These are phyloP conservation scores for Alethe diademata DNA, from an alignment of 2,113 vertebrate species.

Conservation along the genomic window DNA sequence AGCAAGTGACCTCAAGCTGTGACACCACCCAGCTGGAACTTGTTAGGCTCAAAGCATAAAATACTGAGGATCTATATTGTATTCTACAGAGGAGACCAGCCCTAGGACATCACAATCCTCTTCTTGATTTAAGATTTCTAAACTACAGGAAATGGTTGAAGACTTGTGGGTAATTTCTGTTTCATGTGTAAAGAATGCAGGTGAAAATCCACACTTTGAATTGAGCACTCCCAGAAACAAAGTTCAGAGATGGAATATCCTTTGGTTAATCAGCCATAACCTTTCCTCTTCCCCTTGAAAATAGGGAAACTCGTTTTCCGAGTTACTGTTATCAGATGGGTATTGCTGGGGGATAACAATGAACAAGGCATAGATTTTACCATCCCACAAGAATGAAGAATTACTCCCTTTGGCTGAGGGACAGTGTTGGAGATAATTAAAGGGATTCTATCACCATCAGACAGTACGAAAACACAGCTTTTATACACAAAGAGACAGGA, in stretches of 20 bases:
- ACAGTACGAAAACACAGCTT: neutral
- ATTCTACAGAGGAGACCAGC: neutral
- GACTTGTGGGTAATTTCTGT: neutral
- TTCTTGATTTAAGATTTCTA: neutral
- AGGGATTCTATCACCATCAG: neutral
- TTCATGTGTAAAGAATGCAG: neutral
- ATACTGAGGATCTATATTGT: neutral
- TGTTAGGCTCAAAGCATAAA: neutral
- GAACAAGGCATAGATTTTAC: neutral
- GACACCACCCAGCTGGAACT: neutral
- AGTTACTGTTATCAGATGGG: neutral
- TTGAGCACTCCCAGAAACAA: neutral
- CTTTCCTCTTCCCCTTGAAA: neutral
- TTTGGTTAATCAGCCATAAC: neutral
- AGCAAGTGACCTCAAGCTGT: neutral
- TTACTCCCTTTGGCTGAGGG: neutral
- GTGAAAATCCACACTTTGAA: neutral
- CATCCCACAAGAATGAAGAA: neutral
- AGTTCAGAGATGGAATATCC: neutral
- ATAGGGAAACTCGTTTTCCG: neutral
- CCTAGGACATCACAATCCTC: neutral
- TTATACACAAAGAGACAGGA: neutral
- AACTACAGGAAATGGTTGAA: neutral
- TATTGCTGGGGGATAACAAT: neutral
- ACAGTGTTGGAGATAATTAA: neutral